These are phyloP conservation scores for Cephus pygmeus DNA, from an alignment of 2,888 invertebrate genomes.

Conservation along the genomic window DNA sequence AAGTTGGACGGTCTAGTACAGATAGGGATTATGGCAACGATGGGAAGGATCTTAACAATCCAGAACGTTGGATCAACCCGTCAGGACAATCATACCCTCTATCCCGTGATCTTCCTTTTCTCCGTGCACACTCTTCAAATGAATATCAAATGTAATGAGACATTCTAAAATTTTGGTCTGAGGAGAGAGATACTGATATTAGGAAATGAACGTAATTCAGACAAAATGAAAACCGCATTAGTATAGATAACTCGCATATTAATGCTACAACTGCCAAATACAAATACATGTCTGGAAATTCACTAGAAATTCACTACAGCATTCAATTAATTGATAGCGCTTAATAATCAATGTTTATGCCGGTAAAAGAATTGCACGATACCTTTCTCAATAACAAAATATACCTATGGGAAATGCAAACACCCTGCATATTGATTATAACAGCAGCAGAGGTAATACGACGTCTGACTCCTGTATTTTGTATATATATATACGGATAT, in stretches of 20 bases:
- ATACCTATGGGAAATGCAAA: background rate
- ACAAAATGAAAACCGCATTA: background rate
- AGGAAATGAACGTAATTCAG: background rate
- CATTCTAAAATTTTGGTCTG: background rate
- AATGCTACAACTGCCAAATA: background rate
- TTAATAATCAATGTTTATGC: background rate
- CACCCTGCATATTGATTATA: background rate
- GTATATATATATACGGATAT: background rate
- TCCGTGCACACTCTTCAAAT: background rate
- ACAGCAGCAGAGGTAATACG: background rate
- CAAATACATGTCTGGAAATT: background rate
- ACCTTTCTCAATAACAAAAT: background rate
- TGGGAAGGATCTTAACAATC: constrained; percentile 14
- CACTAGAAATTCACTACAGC: background rate
- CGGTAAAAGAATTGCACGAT: background rate
- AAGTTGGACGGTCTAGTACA: background rate
- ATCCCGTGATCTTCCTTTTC: background rate
- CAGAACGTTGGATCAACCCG: background rate
- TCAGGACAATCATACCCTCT: background rate
- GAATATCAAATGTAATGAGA: background rate
- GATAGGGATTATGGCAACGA: background rate
- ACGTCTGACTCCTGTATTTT: background rate
- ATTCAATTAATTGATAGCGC: background rate
- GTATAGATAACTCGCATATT: background rate
- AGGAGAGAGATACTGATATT: background rate